Evolutionary conservation across 2,888 invertebrate genomes (phyloP).

Genomic region (Bugulina stolonifera): DNA sequence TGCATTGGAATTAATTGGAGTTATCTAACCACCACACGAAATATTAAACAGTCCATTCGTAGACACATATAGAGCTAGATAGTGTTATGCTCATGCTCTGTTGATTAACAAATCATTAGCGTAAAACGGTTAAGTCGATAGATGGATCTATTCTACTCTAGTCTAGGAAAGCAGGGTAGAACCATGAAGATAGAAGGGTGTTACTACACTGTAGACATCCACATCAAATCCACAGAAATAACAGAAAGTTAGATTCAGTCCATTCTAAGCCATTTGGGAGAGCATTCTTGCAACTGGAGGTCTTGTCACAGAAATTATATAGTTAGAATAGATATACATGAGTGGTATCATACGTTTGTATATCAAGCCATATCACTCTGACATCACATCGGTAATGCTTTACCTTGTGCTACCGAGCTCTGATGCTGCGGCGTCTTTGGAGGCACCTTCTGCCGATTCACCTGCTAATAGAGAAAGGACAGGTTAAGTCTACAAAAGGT

Average conservation of each 20-base stretch:
- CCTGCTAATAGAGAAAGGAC: background rate
- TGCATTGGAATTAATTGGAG: background rate
- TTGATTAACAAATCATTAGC: background rate
- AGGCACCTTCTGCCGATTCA: background rate
- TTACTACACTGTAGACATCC: background rate
- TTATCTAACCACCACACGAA: background rate
- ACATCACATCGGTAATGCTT: background rate
- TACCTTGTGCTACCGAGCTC: conserved; percentile 13
- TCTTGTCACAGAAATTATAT: too few relatives aligned
- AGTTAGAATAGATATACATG: too few relatives aligned
- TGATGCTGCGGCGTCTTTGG: background rate
- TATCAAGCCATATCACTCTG: too few relatives aligned
- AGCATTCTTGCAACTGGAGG: too few relatives aligned
- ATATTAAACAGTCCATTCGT: background rate
- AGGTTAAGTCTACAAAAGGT: too few relatives aligned
- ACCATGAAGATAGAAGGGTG: background rate
- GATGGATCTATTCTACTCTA: background rate
- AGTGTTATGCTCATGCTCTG: background rate
- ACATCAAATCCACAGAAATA: background rate
- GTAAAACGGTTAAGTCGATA: too few relatives aligned
- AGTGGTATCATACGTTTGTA: too few relatives aligned
- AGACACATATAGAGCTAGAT: background rate
- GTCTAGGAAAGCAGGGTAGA: background rate
- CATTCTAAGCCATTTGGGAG: too few relatives aligned
- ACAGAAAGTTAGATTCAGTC: background rate